Percentiles rank a stretch among this genome's conserved stretches.
These are phyloP conservation scores for Hypanus sabinus DNA, from an alignment of 2,113 vertebrate genomes.

Conservation along the genomic window DNA sequence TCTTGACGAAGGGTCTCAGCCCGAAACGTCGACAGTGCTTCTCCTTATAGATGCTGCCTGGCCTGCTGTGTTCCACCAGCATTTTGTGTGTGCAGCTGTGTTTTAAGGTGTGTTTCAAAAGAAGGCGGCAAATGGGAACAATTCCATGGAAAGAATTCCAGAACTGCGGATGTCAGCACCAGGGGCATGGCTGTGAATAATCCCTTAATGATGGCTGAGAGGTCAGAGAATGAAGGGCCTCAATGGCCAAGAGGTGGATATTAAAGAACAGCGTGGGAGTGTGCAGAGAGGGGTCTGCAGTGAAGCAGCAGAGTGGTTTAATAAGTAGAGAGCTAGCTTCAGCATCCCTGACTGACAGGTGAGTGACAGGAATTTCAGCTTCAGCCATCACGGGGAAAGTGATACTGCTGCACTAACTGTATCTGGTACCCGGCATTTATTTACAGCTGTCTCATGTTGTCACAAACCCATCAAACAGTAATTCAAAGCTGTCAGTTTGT, in stretches of 20 bases:
- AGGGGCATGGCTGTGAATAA: neutral
- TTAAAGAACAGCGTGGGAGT: neutral
- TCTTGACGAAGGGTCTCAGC: too few relatives aligned
- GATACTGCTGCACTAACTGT: neutral
- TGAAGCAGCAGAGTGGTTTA: neutral
- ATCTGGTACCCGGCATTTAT: neutral
- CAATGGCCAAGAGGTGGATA: neutral
- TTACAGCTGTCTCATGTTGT: conserved; percentile 1
- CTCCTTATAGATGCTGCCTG: too few relatives aligned
- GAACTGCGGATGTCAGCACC: neutral
- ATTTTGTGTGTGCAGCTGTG: too few relatives aligned
- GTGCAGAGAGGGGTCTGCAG: neutral
- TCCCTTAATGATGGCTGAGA: too few relatives aligned
- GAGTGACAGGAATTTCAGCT: neutral
- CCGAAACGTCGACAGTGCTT: too few relatives aligned
- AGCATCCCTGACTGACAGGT: neutral
- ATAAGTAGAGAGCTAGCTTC: neutral
- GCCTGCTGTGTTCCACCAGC: too few relatives aligned
- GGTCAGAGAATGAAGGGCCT: neutral
- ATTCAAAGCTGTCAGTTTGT: conserved; percentile 30
- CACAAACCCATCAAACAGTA: neutral
- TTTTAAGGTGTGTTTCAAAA: neutral
- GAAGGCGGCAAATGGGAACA: neutral
- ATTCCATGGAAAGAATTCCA: neutral
- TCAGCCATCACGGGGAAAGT: neutral